Percentiles rank a stretch among this genome's conserved stretches.
Conservation (phyloP, 2,888 invertebrate genomes). For the Pasiphila rectangulata region DNA sequence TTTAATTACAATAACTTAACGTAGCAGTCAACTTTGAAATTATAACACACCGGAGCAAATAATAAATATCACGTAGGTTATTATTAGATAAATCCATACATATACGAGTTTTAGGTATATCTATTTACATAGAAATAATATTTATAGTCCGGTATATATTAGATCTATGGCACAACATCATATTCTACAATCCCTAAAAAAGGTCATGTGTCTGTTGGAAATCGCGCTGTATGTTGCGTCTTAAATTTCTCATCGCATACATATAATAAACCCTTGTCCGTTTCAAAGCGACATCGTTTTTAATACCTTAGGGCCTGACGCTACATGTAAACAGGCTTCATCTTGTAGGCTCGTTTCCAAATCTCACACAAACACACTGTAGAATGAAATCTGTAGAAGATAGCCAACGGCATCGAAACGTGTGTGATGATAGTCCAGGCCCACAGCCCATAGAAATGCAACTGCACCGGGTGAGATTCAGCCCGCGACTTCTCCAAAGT, state of each 20-base stretch:
- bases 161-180: conserved; percentile 71
- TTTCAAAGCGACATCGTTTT: conserved; percentile 1
- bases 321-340: conserved; percentile 93
- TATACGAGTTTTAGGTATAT: conserved; percentile 9
- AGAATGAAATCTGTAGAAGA: conserved; percentile 96
- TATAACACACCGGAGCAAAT: conserved; percentile 48
- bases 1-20: conserved; percentile 80
- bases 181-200: conserved; percentile 48
- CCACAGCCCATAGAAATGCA: conserved; percentile 95
- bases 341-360: conserved; percentile 97
- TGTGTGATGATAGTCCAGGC: conserved; percentile 98
- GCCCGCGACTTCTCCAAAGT: conserved; percentile 94
- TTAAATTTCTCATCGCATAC: too few species aligned
- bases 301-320: conserved; percentile 64
- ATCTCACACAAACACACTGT: conserved; percentile 97
- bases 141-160: conserved; percentile 29
- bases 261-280: neutral
- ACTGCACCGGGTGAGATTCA: conserved; percentile 94
- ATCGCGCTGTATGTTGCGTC: neutral
- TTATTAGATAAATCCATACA: conserved; percentile 21
- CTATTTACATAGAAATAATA: conserved; percentile 23
- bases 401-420: conserved; percentile 94
- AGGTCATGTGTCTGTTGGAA: conserved; percentile 41
- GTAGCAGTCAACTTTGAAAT: conserved; percentile 74
- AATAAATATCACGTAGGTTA: conserved; percentile 28